A percentile compares a stretch with the other conserved stretches of the same genome.
Conservation (phyloP, 2,113 vertebrate genomes). For the Neomonachus schauinslandi region DNA sequence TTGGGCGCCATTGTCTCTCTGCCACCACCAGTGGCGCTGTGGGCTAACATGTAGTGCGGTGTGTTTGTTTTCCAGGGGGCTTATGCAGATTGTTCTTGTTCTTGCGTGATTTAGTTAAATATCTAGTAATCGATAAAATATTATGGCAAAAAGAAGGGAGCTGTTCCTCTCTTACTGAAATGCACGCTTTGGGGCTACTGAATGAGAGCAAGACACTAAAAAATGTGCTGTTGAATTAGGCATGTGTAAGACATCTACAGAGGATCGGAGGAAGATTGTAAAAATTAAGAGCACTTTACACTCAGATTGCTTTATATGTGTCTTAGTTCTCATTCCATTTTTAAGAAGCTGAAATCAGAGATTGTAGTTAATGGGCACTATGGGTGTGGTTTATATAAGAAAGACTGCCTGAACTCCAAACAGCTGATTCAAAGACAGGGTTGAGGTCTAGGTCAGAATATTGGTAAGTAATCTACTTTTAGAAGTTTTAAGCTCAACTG, state of each 20-base stretch:
- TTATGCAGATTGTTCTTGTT: background rate
- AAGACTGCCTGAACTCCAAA: background rate
- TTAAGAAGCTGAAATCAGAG: slow-evolving; percentile 40
- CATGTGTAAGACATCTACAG: background rate
- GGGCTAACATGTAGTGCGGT: background rate
- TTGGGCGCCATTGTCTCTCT: background rate
- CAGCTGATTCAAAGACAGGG: background rate
- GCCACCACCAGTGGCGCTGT: background rate
- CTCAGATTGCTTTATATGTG: slow-evolving; percentile 14
- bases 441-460: background rate
- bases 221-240: background rate
- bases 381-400: slow-evolving; percentile 16
- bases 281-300: slow-evolving; percentile 48
- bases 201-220: background rate
- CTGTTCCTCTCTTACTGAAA: background rate
- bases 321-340: slow-evolving; percentile 22
- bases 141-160: background rate
- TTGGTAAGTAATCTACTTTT: background rate
- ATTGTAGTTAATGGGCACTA: background rate
- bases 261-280: background rate
- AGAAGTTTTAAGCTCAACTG: background rate
- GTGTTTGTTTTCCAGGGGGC: background rate
- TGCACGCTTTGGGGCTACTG: background rate
- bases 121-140: slow-evolving; percentile 34
- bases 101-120: slow-evolving; percentile 37